Evolutionary conservation across 2,113 vertebrate species (phyloP).

Genomic region (Falco punctatus): DNA sequence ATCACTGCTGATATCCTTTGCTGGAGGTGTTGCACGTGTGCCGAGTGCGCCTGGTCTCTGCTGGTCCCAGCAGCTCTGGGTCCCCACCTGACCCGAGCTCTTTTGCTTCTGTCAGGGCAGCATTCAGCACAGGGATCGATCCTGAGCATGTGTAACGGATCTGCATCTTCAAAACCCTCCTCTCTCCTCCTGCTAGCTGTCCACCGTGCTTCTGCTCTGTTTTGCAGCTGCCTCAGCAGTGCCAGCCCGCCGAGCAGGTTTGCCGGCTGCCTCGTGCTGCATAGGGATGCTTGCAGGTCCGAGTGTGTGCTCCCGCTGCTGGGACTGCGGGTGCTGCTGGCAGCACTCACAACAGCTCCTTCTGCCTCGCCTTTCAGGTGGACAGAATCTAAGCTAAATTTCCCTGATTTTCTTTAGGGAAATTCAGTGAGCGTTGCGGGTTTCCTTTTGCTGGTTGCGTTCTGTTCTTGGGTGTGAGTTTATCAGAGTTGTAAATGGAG

Average conservation of each 20-base stretch:
- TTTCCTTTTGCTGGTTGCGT: neutral
- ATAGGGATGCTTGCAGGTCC: accelerated
- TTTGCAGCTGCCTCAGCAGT: accelerated
- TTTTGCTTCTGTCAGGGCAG: neutral
- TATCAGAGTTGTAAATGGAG: neutral
- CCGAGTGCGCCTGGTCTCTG: accelerated
- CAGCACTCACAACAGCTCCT: neutral
- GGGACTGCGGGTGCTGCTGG: neutral
- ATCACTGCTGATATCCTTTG: neutral
- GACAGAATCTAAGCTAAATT: neutral
- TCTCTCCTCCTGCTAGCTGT: neutral
- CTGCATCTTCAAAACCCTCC: neutral
- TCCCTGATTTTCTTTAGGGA: neutral
- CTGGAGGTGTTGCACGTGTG: neutral
- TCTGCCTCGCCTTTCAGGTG: neutral
- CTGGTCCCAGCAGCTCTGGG: accelerated
- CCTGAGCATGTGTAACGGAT: accelerated
- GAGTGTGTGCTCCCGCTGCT: neutral
- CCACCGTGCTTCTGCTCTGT: neutral
- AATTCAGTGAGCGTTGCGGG: accelerated
- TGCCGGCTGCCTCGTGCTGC: accelerated
- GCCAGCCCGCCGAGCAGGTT: neutral
- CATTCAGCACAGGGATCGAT: accelerated
- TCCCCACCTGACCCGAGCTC: neutral
- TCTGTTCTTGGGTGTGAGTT: neutral